Conservation (phyloP, 2,888 invertebrate species). For the Crepidodera aurea region DNA sequence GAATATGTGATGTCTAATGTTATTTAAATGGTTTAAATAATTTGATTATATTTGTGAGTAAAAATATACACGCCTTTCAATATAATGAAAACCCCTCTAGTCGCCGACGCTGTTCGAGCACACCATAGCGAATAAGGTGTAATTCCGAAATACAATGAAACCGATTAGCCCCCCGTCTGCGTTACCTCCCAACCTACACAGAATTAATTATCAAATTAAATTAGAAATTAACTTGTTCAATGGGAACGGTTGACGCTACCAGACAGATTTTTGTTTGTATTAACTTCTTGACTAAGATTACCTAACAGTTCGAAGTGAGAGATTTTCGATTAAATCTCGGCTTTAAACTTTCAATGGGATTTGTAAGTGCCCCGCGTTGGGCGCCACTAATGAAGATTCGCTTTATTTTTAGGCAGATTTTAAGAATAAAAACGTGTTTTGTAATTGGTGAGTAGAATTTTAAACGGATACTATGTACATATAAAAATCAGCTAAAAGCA, state of each 20-base stretch:
- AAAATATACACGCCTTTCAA: no score
- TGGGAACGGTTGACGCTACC: constrained; percentile 46
- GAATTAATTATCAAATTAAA: constrained; percentile 66
- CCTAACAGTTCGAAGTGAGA: constrained; percentile 21
- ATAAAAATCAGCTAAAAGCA: no score
- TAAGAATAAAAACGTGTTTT: no score
- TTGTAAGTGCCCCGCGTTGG: constrained; percentile 1
- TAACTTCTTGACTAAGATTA: constrained; percentile 28
- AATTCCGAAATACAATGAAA: constrained; percentile 60
- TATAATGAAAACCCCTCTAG: neutral
- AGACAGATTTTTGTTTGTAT: constrained; percentile 40
- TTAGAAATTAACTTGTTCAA: constrained; percentile 65
- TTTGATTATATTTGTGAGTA: no score
- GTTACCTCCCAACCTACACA: constrained; percentile 48
- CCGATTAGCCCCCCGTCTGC: constrained; percentile 61
- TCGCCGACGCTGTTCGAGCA: constrained; percentile 24
- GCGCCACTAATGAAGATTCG: neutral
- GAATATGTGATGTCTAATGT: no score
- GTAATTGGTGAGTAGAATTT: no score
- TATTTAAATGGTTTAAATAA: no score
- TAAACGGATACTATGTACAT: no score
- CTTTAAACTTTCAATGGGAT: constrained; percentile 10
- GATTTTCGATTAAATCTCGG: constrained; percentile 26
- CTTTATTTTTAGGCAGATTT: no score
- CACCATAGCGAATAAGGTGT: constrained; percentile 50